phyloP scores from a whole-genome alignment of 2,888 invertebrate genomes.

The Frankliniella fusca region DNA sequence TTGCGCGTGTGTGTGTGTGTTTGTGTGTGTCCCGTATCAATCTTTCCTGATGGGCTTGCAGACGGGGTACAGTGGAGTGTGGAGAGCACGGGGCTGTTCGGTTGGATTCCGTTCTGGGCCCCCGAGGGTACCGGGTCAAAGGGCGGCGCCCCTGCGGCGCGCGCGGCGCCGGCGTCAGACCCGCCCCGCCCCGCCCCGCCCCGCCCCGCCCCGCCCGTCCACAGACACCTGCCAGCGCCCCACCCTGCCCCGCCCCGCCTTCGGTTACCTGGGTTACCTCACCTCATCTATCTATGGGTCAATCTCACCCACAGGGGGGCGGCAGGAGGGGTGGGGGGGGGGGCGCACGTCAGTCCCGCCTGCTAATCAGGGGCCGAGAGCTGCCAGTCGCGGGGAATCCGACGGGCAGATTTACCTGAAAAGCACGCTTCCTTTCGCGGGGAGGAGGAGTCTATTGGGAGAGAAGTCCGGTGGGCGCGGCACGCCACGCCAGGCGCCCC shows the following conservation, averaged over 20 bases:
- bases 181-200: not conserved
- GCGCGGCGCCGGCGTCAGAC: not conserved
- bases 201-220: not conserved
- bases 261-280: not conserved
- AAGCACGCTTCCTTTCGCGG: too few relatives aligned
- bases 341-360: not conserved
- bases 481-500: not conserved
- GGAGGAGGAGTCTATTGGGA: too few relatives aligned
- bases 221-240: not conserved
- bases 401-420: too few relatives aligned
- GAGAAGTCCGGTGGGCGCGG: not conserved
- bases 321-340: too few relatives aligned
- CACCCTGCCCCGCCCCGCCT: not conserved
- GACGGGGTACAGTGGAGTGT: too few relatives aligned
- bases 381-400: not conserved
- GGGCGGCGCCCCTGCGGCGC: not conserved
- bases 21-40: not conserved
- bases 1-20: too few relatives aligned
- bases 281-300: not conserved
- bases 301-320: too few relatives aligned
- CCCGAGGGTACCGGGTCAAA: too few relatives aligned
- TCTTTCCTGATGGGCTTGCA: not conserved
- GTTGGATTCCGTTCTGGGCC: too few relatives aligned
- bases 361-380: not conserved
- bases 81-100: too few relatives aligned